These are phyloP conservation scores for pig (Sus scrofa) DNA, from an alignment of 2,113 vertebrate genomes.

Conservation along the genomic window T2T-Sscrofa CM000825.6:25447501-25448000, in stretches of 20 bases:
- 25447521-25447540: too few species aligned
- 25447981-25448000: not conserved
- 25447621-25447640: not conserved
- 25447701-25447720: accelerated
- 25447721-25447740: not conserved
- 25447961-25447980: not conserved
- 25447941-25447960: too few species aligned
- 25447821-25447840: not conserved
- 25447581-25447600: too few species aligned
- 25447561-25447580: too few species aligned
- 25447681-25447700: not conserved
- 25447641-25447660: not conserved
- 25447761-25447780: accelerated
- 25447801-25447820: not conserved
- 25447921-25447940: not conserved
- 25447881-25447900: not conserved
- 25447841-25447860: not conserved
- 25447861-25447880: not conserved
- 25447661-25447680: not conserved
- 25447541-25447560: too few species aligned
- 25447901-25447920: not conserved
- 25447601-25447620: not conserved
- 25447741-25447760: not conserved
- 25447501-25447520: too few species aligned
- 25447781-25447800: not conserved